A percentile compares a stretch with the other conserved stretches of the same genome.
phyloP scores from a whole-genome alignment of 2,888 invertebrate species.

The Dicycla oo region DNA sequence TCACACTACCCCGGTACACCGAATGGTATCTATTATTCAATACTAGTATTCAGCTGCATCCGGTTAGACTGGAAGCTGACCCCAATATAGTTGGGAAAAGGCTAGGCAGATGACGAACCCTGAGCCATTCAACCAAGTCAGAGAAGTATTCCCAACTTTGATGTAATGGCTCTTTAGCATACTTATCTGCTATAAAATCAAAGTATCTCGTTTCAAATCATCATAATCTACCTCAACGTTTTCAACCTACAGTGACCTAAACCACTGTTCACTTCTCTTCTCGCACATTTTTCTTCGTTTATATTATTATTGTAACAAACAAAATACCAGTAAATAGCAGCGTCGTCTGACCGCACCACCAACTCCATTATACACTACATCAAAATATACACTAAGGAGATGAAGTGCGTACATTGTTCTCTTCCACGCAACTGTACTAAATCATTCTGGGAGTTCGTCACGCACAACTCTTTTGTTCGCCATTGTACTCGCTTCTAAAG shows the following conservation, averaged over 20 bases:
- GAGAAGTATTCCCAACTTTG: too few species aligned
- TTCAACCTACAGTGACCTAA: too few species aligned
- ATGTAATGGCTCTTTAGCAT: not conserved
- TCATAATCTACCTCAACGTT: not conserved
- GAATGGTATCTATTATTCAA: too few species aligned
- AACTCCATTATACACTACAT: conserved; percentile 55
- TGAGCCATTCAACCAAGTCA: not conserved
- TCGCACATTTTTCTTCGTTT: not conserved
- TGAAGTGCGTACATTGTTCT: conserved; percentile 66
- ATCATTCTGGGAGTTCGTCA: conserved; percentile 70
- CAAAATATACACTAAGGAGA: conserved; percentile 53
- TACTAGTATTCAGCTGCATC: too few species aligned
- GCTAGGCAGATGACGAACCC: too few species aligned
- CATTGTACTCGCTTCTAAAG: conserved; percentile 65
- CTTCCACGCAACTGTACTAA: conserved; percentile 67
- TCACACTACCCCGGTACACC: too few species aligned
- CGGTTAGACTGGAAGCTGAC: too few species aligned
- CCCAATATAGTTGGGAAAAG: too few species aligned
- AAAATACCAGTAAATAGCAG: conserved; percentile 29
- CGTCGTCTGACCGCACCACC: conserved; percentile 41
- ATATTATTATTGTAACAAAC: conserved; percentile 8
- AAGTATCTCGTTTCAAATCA: not conserved
- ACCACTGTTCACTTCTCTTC: not conserved
- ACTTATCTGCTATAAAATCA: not conserved
- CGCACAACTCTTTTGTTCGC: conserved; percentile 72